phyloP scores from a whole-genome alignment of 2,113 vertebrate genomes.

The Anarhynchus alexandrinus region DNA sequence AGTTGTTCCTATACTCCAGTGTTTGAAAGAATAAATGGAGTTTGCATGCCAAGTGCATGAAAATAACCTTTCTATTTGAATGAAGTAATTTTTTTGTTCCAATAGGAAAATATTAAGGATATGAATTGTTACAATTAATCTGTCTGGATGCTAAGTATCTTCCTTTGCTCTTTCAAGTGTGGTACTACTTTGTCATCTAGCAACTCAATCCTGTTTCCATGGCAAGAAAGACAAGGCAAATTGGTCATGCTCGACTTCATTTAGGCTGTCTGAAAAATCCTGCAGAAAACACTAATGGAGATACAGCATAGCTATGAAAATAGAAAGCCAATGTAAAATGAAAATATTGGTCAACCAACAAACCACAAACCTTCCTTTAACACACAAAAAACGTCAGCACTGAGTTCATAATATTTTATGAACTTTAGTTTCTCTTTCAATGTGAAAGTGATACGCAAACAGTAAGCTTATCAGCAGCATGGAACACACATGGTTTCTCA shows the following conservation, averaged over 20 bases:
- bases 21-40: not conserved
- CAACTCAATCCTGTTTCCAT: conserved; percentile 3
- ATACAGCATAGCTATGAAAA: conserved; percentile 32
- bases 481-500: not conserved
- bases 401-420: conserved; percentile 43
- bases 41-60: not conserved
- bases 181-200: not conserved
- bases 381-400: not conserved
- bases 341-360: not conserved
- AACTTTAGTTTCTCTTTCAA: conserved; percentile 3
- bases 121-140: not conserved
- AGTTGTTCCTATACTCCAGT: not conserved
- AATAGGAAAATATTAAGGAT: not conserved
- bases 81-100: not conserved
- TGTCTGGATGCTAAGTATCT: not conserved
- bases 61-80: not conserved
- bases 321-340: not conserved
- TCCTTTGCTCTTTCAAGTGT: conserved; percentile 6
- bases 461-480: not conserved
- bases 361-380: conserved; percentile 13
- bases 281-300: conserved; percentile 5
- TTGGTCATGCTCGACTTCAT: not conserved
- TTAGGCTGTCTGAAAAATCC: conserved; percentile 2
- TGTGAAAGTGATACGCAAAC: not conserved
- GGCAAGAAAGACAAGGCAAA: not conserved